phyloP scores from a whole-genome alignment of 2,797 vertebrate genomes.

The Xenopus petersii region DNA sequence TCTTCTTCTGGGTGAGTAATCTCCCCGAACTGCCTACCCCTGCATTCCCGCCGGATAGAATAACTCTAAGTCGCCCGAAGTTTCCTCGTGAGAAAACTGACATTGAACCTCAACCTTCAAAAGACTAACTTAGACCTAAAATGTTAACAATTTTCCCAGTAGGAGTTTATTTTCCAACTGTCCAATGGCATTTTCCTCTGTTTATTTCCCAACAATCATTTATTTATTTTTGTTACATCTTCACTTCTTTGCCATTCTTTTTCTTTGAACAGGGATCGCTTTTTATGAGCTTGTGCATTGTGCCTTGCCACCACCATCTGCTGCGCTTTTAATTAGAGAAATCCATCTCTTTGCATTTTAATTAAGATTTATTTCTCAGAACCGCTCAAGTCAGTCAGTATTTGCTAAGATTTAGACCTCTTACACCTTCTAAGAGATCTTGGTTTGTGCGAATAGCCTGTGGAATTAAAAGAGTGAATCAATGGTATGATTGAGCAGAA shows the following conservation, averaged over 20 bases:
- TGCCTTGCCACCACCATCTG: constrained; percentile 31
- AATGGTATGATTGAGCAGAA: no score
- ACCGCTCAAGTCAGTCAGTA: background rate
- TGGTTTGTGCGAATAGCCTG: no score
- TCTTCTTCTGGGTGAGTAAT: no score
- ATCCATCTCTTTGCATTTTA: constrained; percentile 31
- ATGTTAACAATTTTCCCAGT: no score
- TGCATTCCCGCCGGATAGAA: no score
- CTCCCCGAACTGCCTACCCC: no score
- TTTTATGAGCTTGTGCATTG: constrained; percentile 26
- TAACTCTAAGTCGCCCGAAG: no score
- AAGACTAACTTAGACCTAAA: no score
- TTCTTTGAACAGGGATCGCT: constrained; percentile 4
- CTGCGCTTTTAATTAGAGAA: constrained; percentile 16
- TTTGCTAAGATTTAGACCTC: background rate
- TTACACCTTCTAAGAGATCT: no score
- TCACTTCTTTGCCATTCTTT: constrained; percentile 18
- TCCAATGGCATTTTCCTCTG: constrained; percentile 10
- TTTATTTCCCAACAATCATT: constrained; percentile 28
- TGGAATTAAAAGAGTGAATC: no score
- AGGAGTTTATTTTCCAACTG: constrained; percentile 22
- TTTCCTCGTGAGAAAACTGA: no score
- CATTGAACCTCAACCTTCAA: no score
- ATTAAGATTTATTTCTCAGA: constrained; percentile 22
- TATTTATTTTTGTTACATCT: constrained; percentile 21